Conservation (phyloP, 1,140 invertebrate species). For the Schlechtendalia chinensis region DNA sequence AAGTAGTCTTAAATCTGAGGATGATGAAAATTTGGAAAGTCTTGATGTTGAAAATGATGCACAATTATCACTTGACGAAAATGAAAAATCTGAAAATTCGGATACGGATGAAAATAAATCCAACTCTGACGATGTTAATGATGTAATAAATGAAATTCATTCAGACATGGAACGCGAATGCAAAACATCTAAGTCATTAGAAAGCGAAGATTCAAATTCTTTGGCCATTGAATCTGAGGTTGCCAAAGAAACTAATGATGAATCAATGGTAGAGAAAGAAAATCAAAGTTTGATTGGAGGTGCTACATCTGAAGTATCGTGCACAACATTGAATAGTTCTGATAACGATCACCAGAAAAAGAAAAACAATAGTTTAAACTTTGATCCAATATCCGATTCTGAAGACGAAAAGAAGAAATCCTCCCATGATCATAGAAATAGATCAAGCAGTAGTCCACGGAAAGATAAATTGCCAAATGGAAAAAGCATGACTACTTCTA, state of each 20-base stretch:
- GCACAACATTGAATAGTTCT: conserved; percentile 29
- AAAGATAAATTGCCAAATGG: conserved; percentile 38
- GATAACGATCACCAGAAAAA: not conserved
- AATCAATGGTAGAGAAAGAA: not conserved
- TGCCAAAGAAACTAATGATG: not conserved
- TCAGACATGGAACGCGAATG: conserved; percentile 24
- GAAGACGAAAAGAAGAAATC: conserved; percentile 47
- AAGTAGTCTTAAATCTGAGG: conserved; percentile 54
- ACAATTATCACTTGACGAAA: conserved; percentile 57
- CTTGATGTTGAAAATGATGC: conserved; percentile 56
- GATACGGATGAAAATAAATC: conserved; percentile 60
- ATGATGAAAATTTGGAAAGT: conserved; percentile 59
- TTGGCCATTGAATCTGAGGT: not conserved
- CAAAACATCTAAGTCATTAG: conserved; percentile 54
- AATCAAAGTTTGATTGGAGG: conserved; percentile 16
- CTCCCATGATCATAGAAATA: not conserved
- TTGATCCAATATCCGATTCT: conserved; percentile 43
- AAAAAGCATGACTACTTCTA: not conserved
- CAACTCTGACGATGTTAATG: conserved; percentile 51
- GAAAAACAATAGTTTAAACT: not conserved
- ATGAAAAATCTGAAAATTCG: conserved; percentile 50
- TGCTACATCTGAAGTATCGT: conserved; percentile 26
- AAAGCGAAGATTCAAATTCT: not conserved
- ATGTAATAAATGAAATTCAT: conserved; percentile 14
- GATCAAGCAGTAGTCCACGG: not conserved